A percentile compares a stretch with the other conserved stretches of the same genome.
phyloP scores from a whole-genome alignment of 2,888 invertebrate genomes.

The Cistogaster globosa region DNA sequence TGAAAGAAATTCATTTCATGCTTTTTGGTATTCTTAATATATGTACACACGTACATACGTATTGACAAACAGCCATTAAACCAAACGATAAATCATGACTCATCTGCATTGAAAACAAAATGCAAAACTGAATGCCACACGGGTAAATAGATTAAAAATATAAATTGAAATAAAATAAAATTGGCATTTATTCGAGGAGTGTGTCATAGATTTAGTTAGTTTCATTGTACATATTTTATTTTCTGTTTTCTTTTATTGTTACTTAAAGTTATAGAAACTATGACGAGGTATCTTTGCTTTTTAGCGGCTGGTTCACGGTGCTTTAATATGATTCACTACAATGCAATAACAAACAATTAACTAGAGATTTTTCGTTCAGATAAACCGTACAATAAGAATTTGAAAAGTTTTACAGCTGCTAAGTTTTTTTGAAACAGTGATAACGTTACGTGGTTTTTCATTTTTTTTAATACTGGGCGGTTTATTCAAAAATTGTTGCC shows the following conservation, averaged over 20 bases:
- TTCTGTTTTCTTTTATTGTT: slow-evolving; percentile 38
- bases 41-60: background rate
- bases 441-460: no score
- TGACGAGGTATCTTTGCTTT: background rate
- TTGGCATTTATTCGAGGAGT: slow-evolving; percentile 65
- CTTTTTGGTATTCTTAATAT: background rate
- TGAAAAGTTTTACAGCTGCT: no score
- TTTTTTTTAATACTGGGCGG: no score
- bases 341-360: no score
- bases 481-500: no score
- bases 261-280: slow-evolving; percentile 19
- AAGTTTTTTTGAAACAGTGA: no score
- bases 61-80: slow-evolving; percentile 36
- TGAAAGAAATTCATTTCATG: slow-evolving; percentile 13
- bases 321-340: no score
- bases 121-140: slow-evolving; percentile 21
- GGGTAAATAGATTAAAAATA: background rate
- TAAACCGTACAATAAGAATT: no score
- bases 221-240: slow-evolving; percentile 41
- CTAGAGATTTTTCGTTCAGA: no score
- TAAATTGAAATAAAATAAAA: slow-evolving; percentile 46
- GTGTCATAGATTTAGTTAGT: slow-evolving; percentile 59
- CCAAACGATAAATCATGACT: slow-evolving; percentile 56
- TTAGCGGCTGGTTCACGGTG: background rate
- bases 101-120: slow-evolving; percentile 51